Conservation (phyloP, 1,140 invertebrate species). For the Caerostris extrusa region DNA sequence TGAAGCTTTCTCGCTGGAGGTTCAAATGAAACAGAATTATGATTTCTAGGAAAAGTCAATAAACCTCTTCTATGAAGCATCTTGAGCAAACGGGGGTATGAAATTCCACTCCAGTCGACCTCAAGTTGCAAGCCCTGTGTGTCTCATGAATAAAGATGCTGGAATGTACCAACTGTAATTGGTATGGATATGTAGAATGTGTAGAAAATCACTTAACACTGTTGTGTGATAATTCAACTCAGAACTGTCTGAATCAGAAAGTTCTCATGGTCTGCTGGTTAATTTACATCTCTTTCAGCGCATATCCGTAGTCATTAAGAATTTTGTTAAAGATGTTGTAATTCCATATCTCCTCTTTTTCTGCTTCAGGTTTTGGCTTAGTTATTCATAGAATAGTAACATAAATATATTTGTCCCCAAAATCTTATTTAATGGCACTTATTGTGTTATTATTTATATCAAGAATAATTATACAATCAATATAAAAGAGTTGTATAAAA, state of each 20-base stretch:
- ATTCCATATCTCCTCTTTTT: too few species aligned
- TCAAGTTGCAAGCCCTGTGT: neutral
- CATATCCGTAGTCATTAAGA: neutral
- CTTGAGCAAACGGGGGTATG: neutral
- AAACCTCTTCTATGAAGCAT: neutral
- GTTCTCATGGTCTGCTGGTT: constrained; percentile 13
- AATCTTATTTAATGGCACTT: too few species aligned
- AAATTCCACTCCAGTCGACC: neutral
- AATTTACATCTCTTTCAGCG: constrained; percentile 26
- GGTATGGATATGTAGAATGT: neutral
- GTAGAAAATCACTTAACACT: constrained; percentile 22
- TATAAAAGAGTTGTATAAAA: too few species aligned
- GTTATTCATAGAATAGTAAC: too few species aligned
- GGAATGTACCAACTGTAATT: constrained; percentile 21
- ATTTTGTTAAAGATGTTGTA: neutral
- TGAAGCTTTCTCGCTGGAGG: neutral
- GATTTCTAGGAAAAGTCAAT: constrained; percentile 8
- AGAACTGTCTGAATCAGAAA: neutral
- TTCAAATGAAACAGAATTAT: neutral
- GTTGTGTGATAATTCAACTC: neutral
- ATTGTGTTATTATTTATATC: too few species aligned
- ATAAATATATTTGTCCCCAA: too few species aligned
- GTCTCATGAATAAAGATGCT: constrained; percentile 49
- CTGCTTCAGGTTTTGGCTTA: too few species aligned
- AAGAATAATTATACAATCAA: too few species aligned